Conservation (phyloP, 1,140 invertebrate genomes). For the Drosophila navojoa region DNA sequence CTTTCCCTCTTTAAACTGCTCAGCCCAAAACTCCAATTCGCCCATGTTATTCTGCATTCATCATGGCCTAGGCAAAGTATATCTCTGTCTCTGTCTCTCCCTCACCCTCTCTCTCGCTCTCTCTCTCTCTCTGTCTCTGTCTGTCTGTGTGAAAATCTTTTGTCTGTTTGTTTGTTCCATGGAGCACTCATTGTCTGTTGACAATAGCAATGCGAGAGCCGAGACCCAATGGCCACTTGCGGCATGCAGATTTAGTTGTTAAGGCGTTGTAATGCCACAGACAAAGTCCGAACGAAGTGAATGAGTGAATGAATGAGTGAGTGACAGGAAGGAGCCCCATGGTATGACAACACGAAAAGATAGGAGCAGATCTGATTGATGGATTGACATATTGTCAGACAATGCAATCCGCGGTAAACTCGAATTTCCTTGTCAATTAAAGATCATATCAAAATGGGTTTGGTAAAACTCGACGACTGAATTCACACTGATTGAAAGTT, state of each 20-base stretch:
- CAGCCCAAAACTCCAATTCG: no score
- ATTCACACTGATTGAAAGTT: no score
- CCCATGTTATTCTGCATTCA: not conserved
- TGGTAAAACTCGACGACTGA: no score
- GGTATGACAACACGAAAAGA: not conserved
- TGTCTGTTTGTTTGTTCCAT: slow-evolving; percentile 29
- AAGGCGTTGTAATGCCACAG: slow-evolving; percentile 38
- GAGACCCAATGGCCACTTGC: slow-evolving; percentile 40
- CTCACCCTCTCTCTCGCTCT: no score
- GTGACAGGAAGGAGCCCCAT: slow-evolving; percentile 41
- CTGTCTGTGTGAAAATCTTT: not conserved
- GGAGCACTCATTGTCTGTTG: slow-evolving; percentile 13
- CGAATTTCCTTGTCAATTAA: no score
- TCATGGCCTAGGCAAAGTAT: not conserved
- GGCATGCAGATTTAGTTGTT: slow-evolving; percentile 65
- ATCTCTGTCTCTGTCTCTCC: not conserved
- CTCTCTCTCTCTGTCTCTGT: no score
- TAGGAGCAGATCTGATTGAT: not conserved
- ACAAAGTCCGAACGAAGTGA: slow-evolving; percentile 38
- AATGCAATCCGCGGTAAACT: no score
- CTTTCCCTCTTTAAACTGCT: no score
- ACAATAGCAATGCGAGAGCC: not conserved
- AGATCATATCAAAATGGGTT: no score
- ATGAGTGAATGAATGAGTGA: slow-evolving; percentile 8
- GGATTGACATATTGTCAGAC: no score